A percentile compares a stretch with the other conserved stretches of the same genome.
Evolutionary conservation across 2,113 vertebrate genomes (phyloP).

Genomic region (Onychostruthus taczanowskii): DNA sequence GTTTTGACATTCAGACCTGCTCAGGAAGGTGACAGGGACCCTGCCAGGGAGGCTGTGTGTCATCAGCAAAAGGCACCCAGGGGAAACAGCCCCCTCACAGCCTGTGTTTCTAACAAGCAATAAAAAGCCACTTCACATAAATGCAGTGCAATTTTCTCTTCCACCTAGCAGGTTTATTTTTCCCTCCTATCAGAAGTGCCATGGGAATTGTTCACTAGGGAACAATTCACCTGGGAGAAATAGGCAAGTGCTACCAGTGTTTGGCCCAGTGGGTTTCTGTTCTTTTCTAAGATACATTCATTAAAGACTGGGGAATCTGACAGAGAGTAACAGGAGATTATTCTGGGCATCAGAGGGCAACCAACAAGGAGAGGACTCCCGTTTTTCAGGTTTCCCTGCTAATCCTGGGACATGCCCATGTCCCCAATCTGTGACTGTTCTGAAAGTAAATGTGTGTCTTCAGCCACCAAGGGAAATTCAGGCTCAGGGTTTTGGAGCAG

Average conservation of each 20-base stretch:
- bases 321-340: not conserved
- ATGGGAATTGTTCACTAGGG: slow-evolving; percentile 5
- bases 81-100: slow-evolving; percentile 39
- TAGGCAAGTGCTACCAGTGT: not conserved
- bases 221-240: not conserved
- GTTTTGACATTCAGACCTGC: slow-evolving; percentile 4
- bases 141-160: slow-evolving; percentile 30
- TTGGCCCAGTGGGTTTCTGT: not conserved
- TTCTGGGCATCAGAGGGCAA: not conserved
- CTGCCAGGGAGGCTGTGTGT: slow-evolving; percentile 23
- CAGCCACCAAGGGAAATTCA: slow-evolving; percentile 11
- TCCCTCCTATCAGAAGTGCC: not conserved
- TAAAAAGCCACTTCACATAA: slow-evolving; percentile 37
- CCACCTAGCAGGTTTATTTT: slow-evolving; percentile 2
- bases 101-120: slow-evolving; percentile 24
- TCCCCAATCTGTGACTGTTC: not conserved
- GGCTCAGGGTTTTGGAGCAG: not conserved
- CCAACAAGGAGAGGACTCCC: not conserved
- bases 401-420: not conserved
- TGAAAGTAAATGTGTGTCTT: not conserved
- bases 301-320: not conserved
- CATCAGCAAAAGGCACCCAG: slow-evolving; percentile 6
- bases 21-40: not conserved
- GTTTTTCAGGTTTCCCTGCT: not conserved
- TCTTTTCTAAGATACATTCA: not conserved